A percentile compares a stretch with the other conserved stretches of the same genome.
These are phyloP conservation scores for Pseudococcus viburni DNA, from an alignment of 2,888 invertebrate species.

Conservation along the genomic window DNA sequence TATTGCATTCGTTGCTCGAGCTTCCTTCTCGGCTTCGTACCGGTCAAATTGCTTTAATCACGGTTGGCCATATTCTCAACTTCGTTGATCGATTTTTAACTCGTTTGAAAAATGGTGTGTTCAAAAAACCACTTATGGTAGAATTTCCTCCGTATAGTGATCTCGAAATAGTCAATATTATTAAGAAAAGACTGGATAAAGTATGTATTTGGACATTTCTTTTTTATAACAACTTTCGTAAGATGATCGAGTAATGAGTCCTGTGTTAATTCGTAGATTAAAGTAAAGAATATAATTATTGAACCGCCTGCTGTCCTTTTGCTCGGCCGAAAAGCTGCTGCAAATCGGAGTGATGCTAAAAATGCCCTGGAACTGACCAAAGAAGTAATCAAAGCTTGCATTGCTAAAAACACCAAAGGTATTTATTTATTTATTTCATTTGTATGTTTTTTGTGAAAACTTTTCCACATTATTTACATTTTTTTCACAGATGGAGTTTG, in stretches of 20 bases:
- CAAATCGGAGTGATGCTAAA: neutral
- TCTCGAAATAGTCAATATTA: conserved; percentile 20
- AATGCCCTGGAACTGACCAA: neutral
- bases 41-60: conserved; percentile 26
- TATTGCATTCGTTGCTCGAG: neutral
- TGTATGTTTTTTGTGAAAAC: neutral
- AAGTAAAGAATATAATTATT: neutral
- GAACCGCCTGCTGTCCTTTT: neutral
- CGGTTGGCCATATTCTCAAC: neutral
- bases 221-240: no score
- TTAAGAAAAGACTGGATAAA: neutral
- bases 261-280: neutral
- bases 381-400: conserved; percentile 26
- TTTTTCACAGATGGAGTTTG: conserved; percentile 1
- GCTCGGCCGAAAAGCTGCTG: conserved; percentile 8
- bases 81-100: neutral
- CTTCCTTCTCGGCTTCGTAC: neutral
- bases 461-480: neutral
- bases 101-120: neutral
- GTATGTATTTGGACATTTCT: neutral
- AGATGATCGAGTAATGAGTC: neutral
- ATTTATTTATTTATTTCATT: neutral
- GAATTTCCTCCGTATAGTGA: conserved; percentile 9
- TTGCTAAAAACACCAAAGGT: conserved; percentile 20
- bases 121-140: neutral